Base-by-base conservation (phyloP, 2,888 invertebrate genomes). In the Silvanus unidentatus region DNA sequence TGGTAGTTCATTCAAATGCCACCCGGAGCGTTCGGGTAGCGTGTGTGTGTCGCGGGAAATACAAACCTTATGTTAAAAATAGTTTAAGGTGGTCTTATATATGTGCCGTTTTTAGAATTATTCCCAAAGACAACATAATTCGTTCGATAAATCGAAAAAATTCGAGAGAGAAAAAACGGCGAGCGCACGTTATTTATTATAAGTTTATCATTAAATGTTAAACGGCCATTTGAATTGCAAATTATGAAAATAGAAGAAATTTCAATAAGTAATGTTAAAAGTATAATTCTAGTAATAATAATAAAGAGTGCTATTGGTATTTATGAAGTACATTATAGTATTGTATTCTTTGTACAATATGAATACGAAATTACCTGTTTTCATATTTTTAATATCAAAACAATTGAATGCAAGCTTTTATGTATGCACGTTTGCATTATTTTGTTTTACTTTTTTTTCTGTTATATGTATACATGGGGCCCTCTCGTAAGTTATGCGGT, bases 351-450 rank as follows among this genome's bases (percentile, higher is more conserved):
- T 55, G 63, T 59, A 63, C 65, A 66, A 66, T 68, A 68, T 68
- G 68, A 68, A 68, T 68, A 68, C 61, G 61, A 68, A 68, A 68
- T 68, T 68, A 64, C 65, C 63, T 61, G 65, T 65, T 66, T 60
- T 64, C 59, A 56, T 53, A 62, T 66, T 68, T 65, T 59, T 55
- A 58, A 60, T 63, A 63, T 62, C 55, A 62, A 58, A 67, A 68
- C 68, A 68, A 68, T 68, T 66, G 67, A 68, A 68, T 62, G 60
- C 59, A 59, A 52, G 57, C 60, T 63, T 55, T 59, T 58, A 59
- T 63, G 55, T 61, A 59, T 63, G 62, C 60, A 60, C 61, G 59
- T 52, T 50, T 48, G 47, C 43, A 42, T 52, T 53, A n/a, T n/a
- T 53, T 51, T 48, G 39, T 45, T 41, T 22, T 43, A 43, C 39